Base-by-base conservation (phyloP, 1,140 invertebrate genomes). In the Chironomus tepperi region DNA sequence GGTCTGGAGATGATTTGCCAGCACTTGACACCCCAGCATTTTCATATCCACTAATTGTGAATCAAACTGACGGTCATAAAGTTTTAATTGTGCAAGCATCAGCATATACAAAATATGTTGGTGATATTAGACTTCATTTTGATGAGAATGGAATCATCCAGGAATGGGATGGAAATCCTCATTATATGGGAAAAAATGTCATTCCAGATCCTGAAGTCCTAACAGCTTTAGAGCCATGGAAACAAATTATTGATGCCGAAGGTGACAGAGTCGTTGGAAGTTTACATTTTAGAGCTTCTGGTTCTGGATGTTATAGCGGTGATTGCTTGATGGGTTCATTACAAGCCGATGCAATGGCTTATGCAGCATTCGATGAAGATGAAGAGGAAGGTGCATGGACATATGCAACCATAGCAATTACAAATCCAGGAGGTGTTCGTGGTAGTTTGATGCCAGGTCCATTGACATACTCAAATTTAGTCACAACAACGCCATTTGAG, bases 311-410 rank as follows among this genome's bases (percentile, higher is more conserved):
- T 77, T 77, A 85, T 10, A 81, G 80, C 15, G 78, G 78, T 0
- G 92, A 94, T 80, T 94, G 92, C 78, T 93, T 91, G 76, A 79
- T 94, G 64, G 92, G 91, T 16, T 92, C 89, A 79, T 86, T 92
- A n/a, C 86, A 92, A 64, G 87, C 90, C 7, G 91, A 93, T 76
- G 87, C 90, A 0, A 88, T 90, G 82, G 84, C 92, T 42, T 83
- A 90, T 79, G 76, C 81, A 18, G 86, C 87, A 42, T 15, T 21
- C 7, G 78, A 81, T 10, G 76, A 80, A 2, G 74, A 78, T 7
- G 83, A 83, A 3, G 77, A 79, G 7, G 80, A 81, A 18, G 73
- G 78, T 3, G 78, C 79, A 10, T 93, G 91, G 91, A 87, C 88
- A n/a, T 84, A 88, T 73, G 91, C 88, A 0, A 85, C 89, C 3